Evolutionary conservation across 2,797 vertebrate species (phyloP).

Genomic region (Apogon hyalosoma): DNA sequence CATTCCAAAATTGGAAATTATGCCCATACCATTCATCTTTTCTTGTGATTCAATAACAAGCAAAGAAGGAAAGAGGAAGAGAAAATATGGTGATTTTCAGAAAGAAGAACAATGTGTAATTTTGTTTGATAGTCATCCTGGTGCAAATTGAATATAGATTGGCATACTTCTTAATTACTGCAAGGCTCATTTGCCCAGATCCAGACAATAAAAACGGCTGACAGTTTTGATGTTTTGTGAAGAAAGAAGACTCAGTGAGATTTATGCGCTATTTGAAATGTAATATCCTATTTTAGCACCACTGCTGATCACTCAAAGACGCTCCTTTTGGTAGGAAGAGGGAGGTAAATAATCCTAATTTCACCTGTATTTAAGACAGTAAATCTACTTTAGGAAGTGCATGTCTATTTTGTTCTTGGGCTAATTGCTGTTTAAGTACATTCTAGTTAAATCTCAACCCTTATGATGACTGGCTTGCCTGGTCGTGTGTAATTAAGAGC

Average conservation of each 20-base stretch:
- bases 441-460: constrained; percentile 29
- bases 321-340: constrained; percentile 37
- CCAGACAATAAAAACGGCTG: constrained; percentile 62
- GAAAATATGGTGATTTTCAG: constrained; percentile 51
- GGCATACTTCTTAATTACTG: constrained; percentile 73
- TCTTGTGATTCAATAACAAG: constrained; percentile 69
- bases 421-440: constrained; percentile 18
- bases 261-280: constrained; percentile 53
- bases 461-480: constrained; percentile 85
- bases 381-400: constrained; percentile 23
- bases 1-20: constrained; percentile 74
- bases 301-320: constrained; percentile 25
- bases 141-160: constrained; percentile 76
- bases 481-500: constrained; percentile 86
- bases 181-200: constrained; percentile 70
- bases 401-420: constrained; percentile 19
- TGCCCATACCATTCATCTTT: constrained; percentile 69
- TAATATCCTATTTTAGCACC: constrained; percentile 39
- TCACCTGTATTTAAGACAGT: constrained; percentile 11
- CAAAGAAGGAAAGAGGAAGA: constrained; percentile 41
- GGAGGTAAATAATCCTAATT: constrained; percentile 23
- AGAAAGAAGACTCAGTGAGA: constrained; percentile 39
- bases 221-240: constrained; percentile 48
- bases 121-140: constrained; percentile 67
- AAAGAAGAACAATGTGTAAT: constrained; percentile 68